Evolutionary conservation across 2,888 invertebrate species (phyloP).

Genomic region (Hyles lineata): DNA sequence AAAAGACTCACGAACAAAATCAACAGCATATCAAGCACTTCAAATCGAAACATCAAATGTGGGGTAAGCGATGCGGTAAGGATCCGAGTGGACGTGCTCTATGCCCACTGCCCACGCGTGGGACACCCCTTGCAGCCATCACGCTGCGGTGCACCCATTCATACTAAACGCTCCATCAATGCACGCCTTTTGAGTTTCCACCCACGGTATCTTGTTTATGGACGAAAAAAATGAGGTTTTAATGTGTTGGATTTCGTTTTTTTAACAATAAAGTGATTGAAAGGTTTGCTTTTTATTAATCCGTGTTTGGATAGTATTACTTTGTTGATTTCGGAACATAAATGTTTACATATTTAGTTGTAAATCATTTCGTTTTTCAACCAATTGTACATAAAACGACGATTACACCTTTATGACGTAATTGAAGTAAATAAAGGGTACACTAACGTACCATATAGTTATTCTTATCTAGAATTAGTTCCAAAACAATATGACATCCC

Average conservation of each 20-base stretch:
- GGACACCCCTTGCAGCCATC: slow-evolving; percentile 12
- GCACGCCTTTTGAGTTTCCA: slow-evolving; percentile 28
- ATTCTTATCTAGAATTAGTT: too few relatives aligned
- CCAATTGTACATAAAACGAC: too few relatives aligned
- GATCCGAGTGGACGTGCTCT: slow-evolving; percentile 23
- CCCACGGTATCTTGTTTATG: slow-evolving; percentile 4
- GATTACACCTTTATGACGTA: too few relatives aligned
- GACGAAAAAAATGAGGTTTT: slow-evolving; percentile 3
- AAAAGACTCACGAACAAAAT: background rate
- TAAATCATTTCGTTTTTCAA: too few relatives aligned
- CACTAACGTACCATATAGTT: too few relatives aligned
- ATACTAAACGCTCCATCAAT: slow-evolving; percentile 18
- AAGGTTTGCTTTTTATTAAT: background rate
- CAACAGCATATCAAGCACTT: slow-evolving; percentile 7
- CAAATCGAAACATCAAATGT: background rate
- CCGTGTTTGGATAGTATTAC: background rate
- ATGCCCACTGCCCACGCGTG: slow-evolving; percentile 14
- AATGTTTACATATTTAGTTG: too few relatives aligned
- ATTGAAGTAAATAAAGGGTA: too few relatives aligned
- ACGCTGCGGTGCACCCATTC: slow-evolving; percentile 13
- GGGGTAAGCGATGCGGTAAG: slow-evolving; percentile 17
- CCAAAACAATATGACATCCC: background rate
- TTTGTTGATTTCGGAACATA: too few relatives aligned
- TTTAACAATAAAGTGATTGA: background rate
- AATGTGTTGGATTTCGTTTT: background rate